phyloP scores from a whole-genome alignment of 2,888 invertebrate genomes.

The Strigamia crassipes region DNA sequence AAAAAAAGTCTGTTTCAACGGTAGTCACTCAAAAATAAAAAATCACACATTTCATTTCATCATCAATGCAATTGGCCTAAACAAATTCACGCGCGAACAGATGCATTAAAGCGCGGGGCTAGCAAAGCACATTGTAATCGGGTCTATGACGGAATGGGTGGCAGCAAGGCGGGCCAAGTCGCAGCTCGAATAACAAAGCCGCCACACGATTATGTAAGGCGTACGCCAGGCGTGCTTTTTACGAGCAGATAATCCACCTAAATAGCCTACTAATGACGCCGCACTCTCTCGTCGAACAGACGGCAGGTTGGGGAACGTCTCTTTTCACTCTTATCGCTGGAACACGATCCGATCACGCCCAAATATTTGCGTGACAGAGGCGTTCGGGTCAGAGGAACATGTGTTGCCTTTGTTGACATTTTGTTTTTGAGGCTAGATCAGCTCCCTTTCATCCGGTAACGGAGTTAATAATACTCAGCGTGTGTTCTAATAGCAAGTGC shows the following conservation, averaged over 20 bases:
- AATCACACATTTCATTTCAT: background rate
- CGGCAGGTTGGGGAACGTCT: background rate
- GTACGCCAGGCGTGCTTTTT: background rate
- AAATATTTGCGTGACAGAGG: slow-evolving; percentile 23
- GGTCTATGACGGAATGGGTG: background rate
- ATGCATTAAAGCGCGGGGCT: background rate
- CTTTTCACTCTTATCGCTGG: background rate
- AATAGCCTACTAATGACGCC: slow-evolving; percentile 31
- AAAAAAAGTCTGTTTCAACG: background rate
- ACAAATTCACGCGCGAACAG: background rate
- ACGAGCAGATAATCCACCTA: slow-evolving; percentile 12
- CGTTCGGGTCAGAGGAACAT: background rate
- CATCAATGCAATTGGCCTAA: background rate
- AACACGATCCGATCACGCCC: slow-evolving; percentile 28
- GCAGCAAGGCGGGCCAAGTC: background rate
- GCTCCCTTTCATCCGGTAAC: background rate
- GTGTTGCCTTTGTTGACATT: slow-evolving; percentile 39
- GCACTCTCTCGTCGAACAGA: background rate
- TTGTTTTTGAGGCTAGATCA: background rate
- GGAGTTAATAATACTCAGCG: background rate
- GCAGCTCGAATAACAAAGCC: slow-evolving; percentile 10
- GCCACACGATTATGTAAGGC: slow-evolving; percentile 2
- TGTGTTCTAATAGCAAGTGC: background rate
- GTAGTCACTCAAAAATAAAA: background rate
- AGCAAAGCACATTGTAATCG: background rate